Evolutionary conservation across 2,888 invertebrate species (phyloP), one percentile per base, ranked within the genome.

Genomic region (Xylocampa areola): DNA sequence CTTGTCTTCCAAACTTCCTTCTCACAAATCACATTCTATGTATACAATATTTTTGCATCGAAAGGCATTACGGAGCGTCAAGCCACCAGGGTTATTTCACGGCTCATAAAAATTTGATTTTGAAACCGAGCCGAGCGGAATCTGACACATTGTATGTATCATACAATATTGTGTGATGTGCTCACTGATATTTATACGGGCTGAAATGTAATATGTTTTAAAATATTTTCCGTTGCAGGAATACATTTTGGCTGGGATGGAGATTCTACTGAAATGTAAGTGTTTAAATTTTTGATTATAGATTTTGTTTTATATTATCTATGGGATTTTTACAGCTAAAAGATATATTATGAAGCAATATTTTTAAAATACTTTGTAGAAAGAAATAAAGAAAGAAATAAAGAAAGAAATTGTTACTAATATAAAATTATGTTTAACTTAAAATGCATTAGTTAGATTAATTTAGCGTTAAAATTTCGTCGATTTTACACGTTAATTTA

Each of bases 81-180:
- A 53, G 68, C 64, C 65, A 49, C 64, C 65, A 49, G 65, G 72
- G 77, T 76, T 78, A 80, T 84, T 83, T 82, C 79, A 84, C 83
- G 82, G 74, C 65, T 78, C 79, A 79, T 82, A 81, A 82, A 82
- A 79, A 82, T 79, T 79, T 82, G 80, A 82, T 83, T 84, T 79
- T 75, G 73, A 73, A 76, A 70, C 68, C 73, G 73, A 70, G 58
- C 66, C 51, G 65, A 54, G 70, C 58, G 69, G 71, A 72, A 72
- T 65, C 80, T 79, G 77, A 79, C 77, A 79, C 81, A 79, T 77
- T 79, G 82, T 79, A 76, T 77, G 76, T 69, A 72, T 60, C 71
- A 74, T 75, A 76, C 68, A 70, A 64, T 75, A 74, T 73, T 62
- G 63, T 61, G 55, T 57, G 63, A 71, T 63, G 67, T 53, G 64